Conservation (phyloP, 37 sponge, comb jelly and placozoan genomes). For the Hexactinellida sp. region DNA sequence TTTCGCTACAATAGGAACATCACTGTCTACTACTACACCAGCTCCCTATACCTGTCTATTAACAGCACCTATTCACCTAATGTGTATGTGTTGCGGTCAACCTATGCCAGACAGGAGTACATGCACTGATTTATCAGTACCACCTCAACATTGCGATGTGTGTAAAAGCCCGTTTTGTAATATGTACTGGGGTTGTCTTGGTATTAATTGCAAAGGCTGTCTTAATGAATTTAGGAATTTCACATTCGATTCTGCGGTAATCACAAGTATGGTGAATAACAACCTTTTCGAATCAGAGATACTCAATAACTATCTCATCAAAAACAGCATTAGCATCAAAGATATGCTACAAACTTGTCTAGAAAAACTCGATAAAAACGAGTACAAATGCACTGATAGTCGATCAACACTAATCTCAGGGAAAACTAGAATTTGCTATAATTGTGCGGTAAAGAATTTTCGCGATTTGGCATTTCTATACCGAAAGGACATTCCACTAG, state of each 20-base stretch:
- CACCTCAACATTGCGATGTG: slow-evolving; percentile 64
- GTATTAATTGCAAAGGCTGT: slow-evolving; percentile 50
- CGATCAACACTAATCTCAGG: neutral
- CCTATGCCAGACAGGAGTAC: slow-evolving; percentile 63
- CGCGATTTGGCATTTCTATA: slow-evolving; percentile 56
- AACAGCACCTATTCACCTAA: slow-evolving; percentile 32
- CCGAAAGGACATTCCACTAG: slow-evolving; percentile 51
- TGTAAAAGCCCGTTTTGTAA: slow-evolving; percentile 53
- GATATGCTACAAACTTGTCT: slow-evolving; percentile 31
- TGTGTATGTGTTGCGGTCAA: slow-evolving; percentile 65
- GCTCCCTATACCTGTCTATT: slow-evolving; percentile 42
- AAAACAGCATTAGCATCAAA: slow-evolving; percentile 24
- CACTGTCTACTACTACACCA: slow-evolving; percentile 7
- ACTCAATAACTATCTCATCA: slow-evolving; percentile 46
- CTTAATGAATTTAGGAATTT: slow-evolving; percentile 56
- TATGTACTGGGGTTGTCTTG: slow-evolving; percentile 76
- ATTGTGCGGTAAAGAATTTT: slow-evolving; percentile 48
- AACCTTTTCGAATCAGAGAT: slow-evolving; percentile 54
- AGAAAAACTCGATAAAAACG: slow-evolving; percentile 34
- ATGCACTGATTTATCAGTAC: slow-evolving; percentile 22
- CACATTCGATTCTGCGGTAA: slow-evolving; percentile 14
- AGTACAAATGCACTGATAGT: slow-evolving; percentile 31
- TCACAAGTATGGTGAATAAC: slow-evolving; percentile 30
- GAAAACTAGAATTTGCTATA: slow-evolving; percentile 18
- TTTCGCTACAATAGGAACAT: slow-evolving; percentile 1